Evolutionary conservation across 2,113 vertebrate species (phyloP).

Genomic region (Noturus placidus): DNA sequence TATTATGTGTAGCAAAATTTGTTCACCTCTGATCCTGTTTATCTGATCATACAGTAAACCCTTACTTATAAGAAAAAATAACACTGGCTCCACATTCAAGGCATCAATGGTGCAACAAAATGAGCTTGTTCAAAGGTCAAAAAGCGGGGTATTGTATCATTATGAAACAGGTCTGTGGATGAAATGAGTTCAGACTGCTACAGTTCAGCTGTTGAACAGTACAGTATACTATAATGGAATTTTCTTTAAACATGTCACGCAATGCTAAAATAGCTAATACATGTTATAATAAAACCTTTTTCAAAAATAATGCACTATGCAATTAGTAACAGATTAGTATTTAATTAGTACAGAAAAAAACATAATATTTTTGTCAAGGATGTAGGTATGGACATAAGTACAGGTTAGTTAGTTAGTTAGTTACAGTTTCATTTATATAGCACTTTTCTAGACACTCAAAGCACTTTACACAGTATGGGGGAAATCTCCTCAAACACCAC

Average conservation of each 20-base stretch:
- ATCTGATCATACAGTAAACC: constrained; percentile 19
- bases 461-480: too few relatives aligned
- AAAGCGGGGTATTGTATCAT: background rate
- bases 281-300: background rate
- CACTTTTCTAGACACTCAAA: too few relatives aligned
- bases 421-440: too few relatives aligned
- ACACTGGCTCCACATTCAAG: background rate
- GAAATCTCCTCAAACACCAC: too few relatives aligned
- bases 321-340: background rate
- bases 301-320: background rate
- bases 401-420: too few relatives aligned
- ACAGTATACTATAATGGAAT: background rate
- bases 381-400: too few relatives aligned
- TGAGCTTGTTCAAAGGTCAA: background rate
- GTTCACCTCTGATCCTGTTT: constrained; percentile 37
- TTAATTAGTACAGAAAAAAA: background rate
- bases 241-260: background rate
- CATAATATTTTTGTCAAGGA: background rate
- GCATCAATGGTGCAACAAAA: background rate
- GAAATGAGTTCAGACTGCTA: background rate
- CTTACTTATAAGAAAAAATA: background rate
- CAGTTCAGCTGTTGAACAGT: background rate
- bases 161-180: background rate
- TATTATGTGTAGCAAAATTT: constrained; percentile 15
- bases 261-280: background rate